These are phyloP conservation scores for Drosophila setifemur DNA, from an alignment of 1,140 invertebrate genomes.

Conservation along the genomic window DNA sequence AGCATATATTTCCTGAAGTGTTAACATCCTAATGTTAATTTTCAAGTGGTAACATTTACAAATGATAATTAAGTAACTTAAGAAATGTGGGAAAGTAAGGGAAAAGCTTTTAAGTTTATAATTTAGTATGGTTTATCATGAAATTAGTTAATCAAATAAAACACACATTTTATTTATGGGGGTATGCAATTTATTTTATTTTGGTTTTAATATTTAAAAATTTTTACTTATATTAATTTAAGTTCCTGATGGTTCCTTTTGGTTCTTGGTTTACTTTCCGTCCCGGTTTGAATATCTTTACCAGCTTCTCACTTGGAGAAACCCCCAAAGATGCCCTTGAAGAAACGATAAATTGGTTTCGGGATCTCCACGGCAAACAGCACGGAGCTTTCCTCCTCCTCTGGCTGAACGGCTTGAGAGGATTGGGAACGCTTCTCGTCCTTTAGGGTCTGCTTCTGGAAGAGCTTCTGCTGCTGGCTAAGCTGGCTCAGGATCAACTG, in stretches of 20 bases:
- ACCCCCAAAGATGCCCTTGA: slow-evolving; percentile 58
- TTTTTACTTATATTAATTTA: neutral
- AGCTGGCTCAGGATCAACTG: slow-evolving; percentile 22
- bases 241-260: neutral
- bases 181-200: slow-evolving; percentile 20
- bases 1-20: too few species aligned
- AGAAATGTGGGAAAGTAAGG: too few species aligned
- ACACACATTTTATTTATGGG: too few species aligned
- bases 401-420: neutral
- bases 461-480: slow-evolving; percentile 5
- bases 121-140: too few species aligned
- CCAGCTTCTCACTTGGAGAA: slow-evolving; percentile 36
- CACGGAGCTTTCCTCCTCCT: slow-evolving; percentile 50
- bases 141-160: too few species aligned
- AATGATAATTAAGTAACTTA: too few species aligned
- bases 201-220: neutral
- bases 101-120: too few species aligned
- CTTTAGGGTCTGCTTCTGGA: slow-evolving; percentile 14
- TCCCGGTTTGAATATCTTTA: too few species aligned
- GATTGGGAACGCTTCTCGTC: slow-evolving; percentile 37
- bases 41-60: too few species aligned
- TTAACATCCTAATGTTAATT: too few species aligned
- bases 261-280: neutral
- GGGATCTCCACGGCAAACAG: slow-evolving; percentile 67
- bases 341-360: slow-evolving; percentile 66